phyloP scores from a whole-genome alignment of 2,113 vertebrate genomes.

The Lophura nycthemera region DNA sequence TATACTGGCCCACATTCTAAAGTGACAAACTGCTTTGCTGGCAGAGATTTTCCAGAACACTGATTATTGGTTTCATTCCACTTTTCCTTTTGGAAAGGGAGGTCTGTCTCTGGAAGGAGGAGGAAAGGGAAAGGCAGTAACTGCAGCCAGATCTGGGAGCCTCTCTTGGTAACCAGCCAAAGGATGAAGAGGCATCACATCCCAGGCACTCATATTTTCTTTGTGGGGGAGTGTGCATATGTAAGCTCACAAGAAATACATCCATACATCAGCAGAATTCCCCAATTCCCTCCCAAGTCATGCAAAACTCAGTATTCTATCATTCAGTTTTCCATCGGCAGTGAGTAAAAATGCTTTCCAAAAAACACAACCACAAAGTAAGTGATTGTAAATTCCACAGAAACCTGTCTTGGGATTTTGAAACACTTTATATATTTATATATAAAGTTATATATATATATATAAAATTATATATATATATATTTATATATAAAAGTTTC shows the following conservation, averaged over 20 bases:
- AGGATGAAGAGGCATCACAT: background rate
- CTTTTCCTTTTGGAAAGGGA: background rate
- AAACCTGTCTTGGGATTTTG: background rate
- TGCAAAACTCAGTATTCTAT: background rate
- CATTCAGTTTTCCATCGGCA: background rate
- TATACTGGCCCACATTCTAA: background rate
- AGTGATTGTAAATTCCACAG: background rate
- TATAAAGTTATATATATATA: too few relatives aligned
- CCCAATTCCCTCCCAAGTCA: background rate
- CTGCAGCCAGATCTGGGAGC: background rate
- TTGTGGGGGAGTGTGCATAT: rapidly evolving
- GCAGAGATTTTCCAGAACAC: background rate
- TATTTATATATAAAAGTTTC: background rate
- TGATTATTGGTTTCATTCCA: background rate
- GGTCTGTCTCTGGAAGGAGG: background rate
- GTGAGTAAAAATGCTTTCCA: background rate
- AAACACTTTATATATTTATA: background rate
- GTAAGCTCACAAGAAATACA: background rate
- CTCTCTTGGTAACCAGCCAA: background rate
- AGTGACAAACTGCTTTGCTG: background rate
- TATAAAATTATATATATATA: too few relatives aligned
- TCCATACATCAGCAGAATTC: background rate
- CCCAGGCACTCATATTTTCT: background rate
- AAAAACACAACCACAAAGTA: background rate
- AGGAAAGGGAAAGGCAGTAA: background rate